Conservation (phyloP, 35 echinoderm and acorn worm species). For the Apostichopus californicus region DNA sequence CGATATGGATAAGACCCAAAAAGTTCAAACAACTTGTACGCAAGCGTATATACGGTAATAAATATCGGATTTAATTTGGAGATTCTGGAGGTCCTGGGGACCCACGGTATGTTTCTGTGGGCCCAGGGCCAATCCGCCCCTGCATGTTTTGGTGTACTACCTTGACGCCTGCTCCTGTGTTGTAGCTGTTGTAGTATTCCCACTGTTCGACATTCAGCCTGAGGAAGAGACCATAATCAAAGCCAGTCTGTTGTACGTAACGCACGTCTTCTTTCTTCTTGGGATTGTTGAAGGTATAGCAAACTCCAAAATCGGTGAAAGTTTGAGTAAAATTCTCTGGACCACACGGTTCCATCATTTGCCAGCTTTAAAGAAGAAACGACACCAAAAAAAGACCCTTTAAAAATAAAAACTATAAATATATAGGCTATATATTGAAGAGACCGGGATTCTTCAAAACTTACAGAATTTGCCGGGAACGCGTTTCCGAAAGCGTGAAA, state of each 20-base stretch:
- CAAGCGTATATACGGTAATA: no score
- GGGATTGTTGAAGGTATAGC: conserved; percentile 75
- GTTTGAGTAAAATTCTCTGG: conserved; percentile 72
- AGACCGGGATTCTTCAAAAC: no score
- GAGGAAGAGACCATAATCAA: conserved; percentile 63
- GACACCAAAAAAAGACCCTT: background rate
- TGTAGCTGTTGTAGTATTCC: conserved; percentile 61
- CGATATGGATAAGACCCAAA: no score
- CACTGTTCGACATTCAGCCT: conserved; percentile 71
- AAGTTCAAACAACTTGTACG: no score
- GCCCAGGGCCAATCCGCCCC: no score
- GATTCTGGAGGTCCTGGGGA: no score
- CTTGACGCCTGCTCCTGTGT: conserved; percentile 75
- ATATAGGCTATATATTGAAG: background rate
- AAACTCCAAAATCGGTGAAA: conserved; percentile 73
- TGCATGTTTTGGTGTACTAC: conserved; percentile 18
- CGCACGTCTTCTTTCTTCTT: background rate
- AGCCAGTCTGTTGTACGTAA: conserved; percentile 55
- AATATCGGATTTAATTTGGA: no score
- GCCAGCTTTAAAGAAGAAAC: conserved; percentile 22
- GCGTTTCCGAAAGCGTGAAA: no score
- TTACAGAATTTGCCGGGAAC: no score
- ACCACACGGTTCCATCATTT: conserved; percentile 31
- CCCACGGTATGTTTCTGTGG: no score
- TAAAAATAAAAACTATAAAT: background rate